These are phyloP conservation scores for Miltochrista miniata DNA, from an alignment of 2,888 invertebrate species.

Conservation along the genomic window DNA sequence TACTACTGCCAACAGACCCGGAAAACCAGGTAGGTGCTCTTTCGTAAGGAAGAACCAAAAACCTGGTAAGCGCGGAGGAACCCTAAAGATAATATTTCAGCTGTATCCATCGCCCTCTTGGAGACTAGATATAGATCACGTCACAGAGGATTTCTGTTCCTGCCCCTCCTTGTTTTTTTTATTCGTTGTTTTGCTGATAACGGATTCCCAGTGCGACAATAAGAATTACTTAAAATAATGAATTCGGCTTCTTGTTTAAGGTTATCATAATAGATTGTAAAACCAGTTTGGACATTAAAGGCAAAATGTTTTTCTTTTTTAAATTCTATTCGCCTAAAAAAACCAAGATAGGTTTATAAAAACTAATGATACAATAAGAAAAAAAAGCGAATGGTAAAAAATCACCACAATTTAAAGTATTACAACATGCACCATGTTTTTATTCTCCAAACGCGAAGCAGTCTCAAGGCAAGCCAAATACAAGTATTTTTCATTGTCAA, in stretches of 20 bases:
- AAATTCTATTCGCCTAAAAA: background rate
- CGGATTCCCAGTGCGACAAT: no score
- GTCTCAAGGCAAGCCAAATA: constrained; percentile 64
- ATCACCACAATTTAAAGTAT: constrained; percentile 28
- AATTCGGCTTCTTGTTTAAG: constrained; percentile 14
- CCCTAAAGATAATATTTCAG: no score
- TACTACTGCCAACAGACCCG: background rate
- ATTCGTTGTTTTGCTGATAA: no score
- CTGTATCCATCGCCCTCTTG: no score
- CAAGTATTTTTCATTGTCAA: constrained; percentile 80
- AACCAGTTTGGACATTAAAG: constrained; percentile 26
- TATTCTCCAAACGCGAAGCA: constrained; percentile 45
- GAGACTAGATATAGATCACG: no score
- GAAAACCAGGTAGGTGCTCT: no score
- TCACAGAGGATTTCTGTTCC: no score
- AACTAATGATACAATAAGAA: constrained; percentile 1
- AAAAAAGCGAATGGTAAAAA: constrained; percentile 13
- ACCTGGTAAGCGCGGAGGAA: no score
- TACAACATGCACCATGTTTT: constrained; percentile 40
- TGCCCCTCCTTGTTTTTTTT: no score
- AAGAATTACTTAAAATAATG: constrained; percentile 12
- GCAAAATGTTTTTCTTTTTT: background rate
- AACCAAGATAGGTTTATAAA: background rate
- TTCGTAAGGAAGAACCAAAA: no score
- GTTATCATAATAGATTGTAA: constrained; percentile 21